Evolutionary conservation across 2,797 vertebrate genomes (phyloP), one percentile per base, ranked within the genome.

Genomic region (Nannoperca australis): DNA sequence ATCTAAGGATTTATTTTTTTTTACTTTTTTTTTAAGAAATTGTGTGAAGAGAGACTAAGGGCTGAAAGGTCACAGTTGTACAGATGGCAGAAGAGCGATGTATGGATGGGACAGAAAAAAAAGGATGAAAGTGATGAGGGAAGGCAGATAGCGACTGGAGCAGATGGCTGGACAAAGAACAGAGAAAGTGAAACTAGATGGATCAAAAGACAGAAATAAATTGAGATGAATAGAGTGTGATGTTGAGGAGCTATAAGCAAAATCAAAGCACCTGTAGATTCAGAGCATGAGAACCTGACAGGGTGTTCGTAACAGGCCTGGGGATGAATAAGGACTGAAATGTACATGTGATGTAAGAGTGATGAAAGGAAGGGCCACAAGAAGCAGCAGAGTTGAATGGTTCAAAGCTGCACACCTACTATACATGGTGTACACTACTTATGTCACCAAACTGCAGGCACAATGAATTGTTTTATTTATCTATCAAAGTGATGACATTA

Each of bases 11-110:
- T 27, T 27, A 44, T 44, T 20, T 5, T 1, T 20, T 50, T 11
- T 50, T 47, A n/a, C 15, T 44, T 15, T 44, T 44, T 44, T 51
- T 54, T 20, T 2, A 15, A 22, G 3, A 68, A 34, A 4, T 38
- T 38, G 36, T 63, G 42, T 79, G 27, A 13, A 27, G 47, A 70
- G 62, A 62, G 54, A 66, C 32, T 8, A 5, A 15, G 65, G 18
- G 44, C 32, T 60, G 14, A 61, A 51, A 71, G 78, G 75, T 87
- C 81, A 65, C 18, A 56, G 73, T 78, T 32, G 50, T 63, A 81
- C 84, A 85, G 85, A 89, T 79, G 81, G 82, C 58, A 51, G 27
- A 42, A 42, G 70, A 84, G 68, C 4, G 7, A 73, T 32, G n/a
- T 13, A 64, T 30, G 27, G 53, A 68, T 7, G 40, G 20, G 60